Evolutionary conservation across 2,113 vertebrate genomes (phyloP).

Genomic region (Ibidorhyncha struthersii): DNA sequence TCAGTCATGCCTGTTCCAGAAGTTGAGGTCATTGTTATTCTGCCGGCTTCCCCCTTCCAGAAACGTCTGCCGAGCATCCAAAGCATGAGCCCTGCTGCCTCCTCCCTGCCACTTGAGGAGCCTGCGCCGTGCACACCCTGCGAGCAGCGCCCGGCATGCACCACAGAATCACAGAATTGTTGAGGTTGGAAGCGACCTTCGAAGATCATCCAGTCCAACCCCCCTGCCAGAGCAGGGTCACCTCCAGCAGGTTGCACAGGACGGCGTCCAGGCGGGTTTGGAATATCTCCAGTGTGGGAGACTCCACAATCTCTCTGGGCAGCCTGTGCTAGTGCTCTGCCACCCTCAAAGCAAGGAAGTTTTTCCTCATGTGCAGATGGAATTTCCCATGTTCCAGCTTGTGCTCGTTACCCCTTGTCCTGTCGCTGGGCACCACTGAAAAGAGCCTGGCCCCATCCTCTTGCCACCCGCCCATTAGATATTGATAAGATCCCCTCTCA

Average conservation of each 20-base stretch:
- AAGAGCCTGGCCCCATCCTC: not conserved
- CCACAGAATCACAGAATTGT: not conserved
- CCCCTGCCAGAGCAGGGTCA: not conserved
- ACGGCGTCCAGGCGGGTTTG: not conserved
- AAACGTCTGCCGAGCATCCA: not conserved
- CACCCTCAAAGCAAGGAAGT: not conserved
- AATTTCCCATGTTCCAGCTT: not conserved
- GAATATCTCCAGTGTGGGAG: not conserved
- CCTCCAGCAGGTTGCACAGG: not conserved
- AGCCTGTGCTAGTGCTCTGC: not conserved
- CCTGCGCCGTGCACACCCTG: rapidly evolving
- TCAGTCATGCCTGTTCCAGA: not conserved
- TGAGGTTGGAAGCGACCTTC: not conserved
- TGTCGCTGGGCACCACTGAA: not conserved
- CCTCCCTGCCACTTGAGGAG: not conserved
- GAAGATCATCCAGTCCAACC: not conserved
- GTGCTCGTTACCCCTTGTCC: not conserved
- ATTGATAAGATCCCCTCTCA: not conserved
- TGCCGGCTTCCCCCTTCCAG: not conserved
- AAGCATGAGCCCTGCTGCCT: rapidly evolving
- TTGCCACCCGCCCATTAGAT: not conserved
- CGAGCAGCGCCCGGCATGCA: not conserved
- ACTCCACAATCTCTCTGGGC: not conserved
- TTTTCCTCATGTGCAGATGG: not conserved
- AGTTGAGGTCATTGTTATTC: not conserved